phyloP scores from a whole-genome alignment of 2,113 vertebrate genomes.

The Pipra filicauda region DNA sequence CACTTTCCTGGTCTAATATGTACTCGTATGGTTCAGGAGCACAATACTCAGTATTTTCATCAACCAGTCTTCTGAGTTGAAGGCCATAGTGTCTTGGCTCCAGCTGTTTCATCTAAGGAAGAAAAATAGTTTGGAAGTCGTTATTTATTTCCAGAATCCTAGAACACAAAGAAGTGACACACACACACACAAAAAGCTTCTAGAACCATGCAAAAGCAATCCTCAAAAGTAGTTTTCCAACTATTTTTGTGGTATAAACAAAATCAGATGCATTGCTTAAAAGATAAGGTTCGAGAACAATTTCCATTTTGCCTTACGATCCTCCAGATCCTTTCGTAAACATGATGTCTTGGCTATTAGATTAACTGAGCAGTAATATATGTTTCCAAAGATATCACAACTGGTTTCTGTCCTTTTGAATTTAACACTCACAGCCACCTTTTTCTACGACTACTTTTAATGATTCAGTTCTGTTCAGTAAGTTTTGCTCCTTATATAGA shows the following conservation, averaged over 20 bases:
- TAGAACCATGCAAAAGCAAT: neutral
- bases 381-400: neutral
- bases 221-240: neutral
- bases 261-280: neutral
- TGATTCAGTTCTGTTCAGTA: neutral
- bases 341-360: neutral
- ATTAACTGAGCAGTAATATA: neutral
- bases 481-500: neutral
- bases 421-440: neutral
- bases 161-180: neutral
- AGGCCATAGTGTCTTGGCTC: conserved; percentile 81
- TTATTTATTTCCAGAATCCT: neutral
- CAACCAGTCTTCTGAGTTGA: conserved; percentile 73
- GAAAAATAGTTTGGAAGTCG: neutral
- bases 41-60: conserved; percentile 70
- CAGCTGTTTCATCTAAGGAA: conserved; percentile 83
- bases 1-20: conserved; percentile 82
- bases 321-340: neutral
- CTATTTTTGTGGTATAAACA: neutral
- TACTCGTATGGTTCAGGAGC: conserved; percentile 71
- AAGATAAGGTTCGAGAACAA: neutral
- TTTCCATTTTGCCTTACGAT: neutral
- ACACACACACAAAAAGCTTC: neutral
- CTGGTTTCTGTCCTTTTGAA: neutral
- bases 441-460: neutral